These are phyloP conservation scores for Rynchops niger DNA, from an alignment of 2,113 vertebrate species.

Conservation along the genomic window DNA sequence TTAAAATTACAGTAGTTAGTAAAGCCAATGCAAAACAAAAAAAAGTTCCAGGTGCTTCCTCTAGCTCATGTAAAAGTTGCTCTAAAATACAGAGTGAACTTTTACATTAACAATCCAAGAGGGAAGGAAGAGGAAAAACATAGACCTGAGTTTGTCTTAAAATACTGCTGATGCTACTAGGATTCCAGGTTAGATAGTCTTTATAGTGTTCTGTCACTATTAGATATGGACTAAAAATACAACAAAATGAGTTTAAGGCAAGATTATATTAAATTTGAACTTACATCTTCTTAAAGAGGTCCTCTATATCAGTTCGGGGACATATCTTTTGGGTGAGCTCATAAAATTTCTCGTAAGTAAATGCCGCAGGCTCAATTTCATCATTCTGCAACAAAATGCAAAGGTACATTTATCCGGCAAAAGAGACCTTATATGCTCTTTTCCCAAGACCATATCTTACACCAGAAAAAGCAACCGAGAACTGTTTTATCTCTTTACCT, in stretches of 20 bases:
- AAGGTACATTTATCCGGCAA: not conserved
- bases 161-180: constrained; percentile 1
- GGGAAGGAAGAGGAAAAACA: constrained; percentile 13
- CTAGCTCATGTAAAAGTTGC: constrained; percentile 64
- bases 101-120: constrained; percentile 48
- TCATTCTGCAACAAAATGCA: constrained; percentile 86
- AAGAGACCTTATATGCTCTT: not conserved
- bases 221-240: constrained; percentile 40
- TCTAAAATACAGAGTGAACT: constrained; percentile 56
- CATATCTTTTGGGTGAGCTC: constrained; percentile 98
- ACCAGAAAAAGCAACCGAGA: not conserved
- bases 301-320: constrained; percentile 96
- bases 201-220: not conserved
- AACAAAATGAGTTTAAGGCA: not conserved
- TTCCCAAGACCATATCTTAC: not conserved
- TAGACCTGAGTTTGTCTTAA: not conserved
- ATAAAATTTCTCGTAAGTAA: constrained; percentile 98
- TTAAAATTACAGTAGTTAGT: constrained; percentile 89
- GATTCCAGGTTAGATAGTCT: not conserved
- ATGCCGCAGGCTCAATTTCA: constrained; percentile 91
- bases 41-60: constrained; percentile 60
- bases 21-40: constrained; percentile 78
- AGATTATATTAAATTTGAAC: constrained; percentile 46
- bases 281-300: constrained; percentile 98
- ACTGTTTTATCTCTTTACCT: not conserved